Conservation (phyloP, 2,888 invertebrate genomes). For the Cephus sareptanus region DNA sequence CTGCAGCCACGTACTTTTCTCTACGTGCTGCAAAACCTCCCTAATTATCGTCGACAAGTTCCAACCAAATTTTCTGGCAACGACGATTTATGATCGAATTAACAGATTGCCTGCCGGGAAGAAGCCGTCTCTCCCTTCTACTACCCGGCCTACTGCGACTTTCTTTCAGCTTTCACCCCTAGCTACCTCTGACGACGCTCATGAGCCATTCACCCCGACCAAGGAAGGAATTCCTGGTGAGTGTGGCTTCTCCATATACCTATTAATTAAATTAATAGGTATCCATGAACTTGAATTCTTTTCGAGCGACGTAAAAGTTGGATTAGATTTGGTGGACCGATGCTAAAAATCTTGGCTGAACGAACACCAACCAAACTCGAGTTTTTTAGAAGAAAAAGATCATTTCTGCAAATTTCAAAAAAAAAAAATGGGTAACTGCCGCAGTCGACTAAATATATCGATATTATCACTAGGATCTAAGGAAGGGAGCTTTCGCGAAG, state of each 20-base stretch:
- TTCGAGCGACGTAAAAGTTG: constrained; percentile 11
- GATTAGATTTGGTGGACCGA: too few species aligned
- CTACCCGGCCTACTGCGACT: constrained; percentile 12
- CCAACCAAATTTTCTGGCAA: constrained; percentile 58
- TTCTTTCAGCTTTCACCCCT: constrained; percentile 1
- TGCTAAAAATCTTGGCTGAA: too few species aligned
- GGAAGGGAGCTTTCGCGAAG: constrained; percentile 37
- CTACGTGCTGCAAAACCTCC: constrained; percentile 42
- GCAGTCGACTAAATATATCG: background rate
- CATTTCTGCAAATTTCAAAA: too few species aligned
- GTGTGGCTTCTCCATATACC: too few species aligned
- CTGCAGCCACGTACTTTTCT: background rate
- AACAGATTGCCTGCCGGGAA: constrained; percentile 48
- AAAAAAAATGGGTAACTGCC: too few species aligned
- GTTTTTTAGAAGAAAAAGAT: too few species aligned
- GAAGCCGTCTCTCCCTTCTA: constrained; percentile 13
- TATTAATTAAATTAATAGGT: too few species aligned
- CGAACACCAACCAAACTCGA: too few species aligned
- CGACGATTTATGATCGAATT: constrained; percentile 62
- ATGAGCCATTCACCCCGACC: too few species aligned
- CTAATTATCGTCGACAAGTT: constrained; percentile 57
- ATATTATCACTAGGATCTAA: constrained; percentile 29
- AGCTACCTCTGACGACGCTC: too few species aligned
- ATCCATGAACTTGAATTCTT: background rate
- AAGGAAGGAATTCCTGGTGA: too few species aligned